Evolutionary conservation across 2,797 vertebrate genomes (phyloP), one percentile per base, ranked within the genome.

Genomic region (Chaetophractus vellerosus): DNA sequence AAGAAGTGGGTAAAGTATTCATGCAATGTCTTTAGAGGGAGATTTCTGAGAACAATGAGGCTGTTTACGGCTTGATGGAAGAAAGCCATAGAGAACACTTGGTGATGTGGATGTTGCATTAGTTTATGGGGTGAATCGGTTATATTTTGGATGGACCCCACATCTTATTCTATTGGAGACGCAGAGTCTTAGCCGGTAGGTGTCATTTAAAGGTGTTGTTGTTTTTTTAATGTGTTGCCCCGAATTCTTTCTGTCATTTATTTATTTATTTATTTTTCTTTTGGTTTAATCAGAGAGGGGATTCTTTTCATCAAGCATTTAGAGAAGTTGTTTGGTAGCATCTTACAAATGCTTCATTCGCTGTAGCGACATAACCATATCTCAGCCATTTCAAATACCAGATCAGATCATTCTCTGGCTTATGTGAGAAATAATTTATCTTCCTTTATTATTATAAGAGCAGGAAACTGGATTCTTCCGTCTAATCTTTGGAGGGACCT

Each of bases 291-390:
- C 48, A 75, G 11, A 63, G 10, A 68, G 7, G 14, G 3, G 24
- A 57, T 83, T 94, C 21, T 93, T 88, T 84, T 88, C 90, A 94
- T 76, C 10, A 66, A 85, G 9, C 63, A 91, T 87, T 66, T 59
- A 28, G 31, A 95, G 82, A 85, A 86, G 41, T 6, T 26, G 26
- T 72, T 89, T 93, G 64, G 31, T 33, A 93, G 48, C 61, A 9
- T 9, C 4, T 50, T 72, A 38, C 36, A 38, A 87, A 12, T 33
- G 28, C 33, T 93, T 80, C 38, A 19, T 3, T 2, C 11, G 16
- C 59, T 24, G 63, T 41, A 68, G 2, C 9, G 14, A 68, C 21
- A 68, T 41, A 72, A 14, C 19, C 82, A 55, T 45, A 75, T 0
- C 72, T 14, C 10, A 69, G 28, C 83, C 48, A 88, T 68, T 72